Percentiles rank a stretch among this genome's conserved stretches.
phyloP scores from a whole-genome alignment of 2,797 vertebrate genomes.

The Hyperoplus immaculatus region DNA sequence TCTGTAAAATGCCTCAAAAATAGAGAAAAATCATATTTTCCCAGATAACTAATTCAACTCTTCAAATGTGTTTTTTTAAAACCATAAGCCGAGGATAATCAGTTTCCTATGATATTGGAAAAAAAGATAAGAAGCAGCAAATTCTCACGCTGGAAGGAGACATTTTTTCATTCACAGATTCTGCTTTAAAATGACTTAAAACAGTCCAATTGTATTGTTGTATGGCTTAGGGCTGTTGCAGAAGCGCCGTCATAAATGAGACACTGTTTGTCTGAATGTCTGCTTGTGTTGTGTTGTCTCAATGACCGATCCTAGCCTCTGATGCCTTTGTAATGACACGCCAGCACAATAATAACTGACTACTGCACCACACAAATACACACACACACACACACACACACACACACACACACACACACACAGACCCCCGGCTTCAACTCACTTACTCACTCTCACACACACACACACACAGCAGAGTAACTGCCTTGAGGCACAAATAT shows the following conservation, averaged over 20 bases:
- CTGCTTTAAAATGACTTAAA: not conserved
- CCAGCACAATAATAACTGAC: constrained; percentile 80
- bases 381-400: constrained; percentile 52
- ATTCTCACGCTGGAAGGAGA: not conserved
- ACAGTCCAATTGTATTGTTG: not conserved
- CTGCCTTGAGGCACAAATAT: constrained; percentile 79
- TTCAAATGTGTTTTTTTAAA: constrained; percentile 2
- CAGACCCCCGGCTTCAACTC: constrained; percentile 52
- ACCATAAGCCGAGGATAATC: not conserved
- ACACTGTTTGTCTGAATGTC: constrained; percentile 61
- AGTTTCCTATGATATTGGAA: not conserved
- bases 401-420: constrained; percentile 54
- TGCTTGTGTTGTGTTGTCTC: constrained; percentile 80
- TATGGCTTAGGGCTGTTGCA: constrained; percentile 21
- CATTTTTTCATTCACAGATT: not conserved
- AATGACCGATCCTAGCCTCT: constrained; percentile 74
- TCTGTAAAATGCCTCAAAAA: not conserved
- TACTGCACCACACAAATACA: constrained; percentile 72
- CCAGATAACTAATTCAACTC: not conserved
- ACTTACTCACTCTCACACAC: constrained; percentile 36
- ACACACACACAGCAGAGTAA: constrained; percentile 59
- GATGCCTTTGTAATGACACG: constrained; percentile 85
- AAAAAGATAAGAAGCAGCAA: not conserved
- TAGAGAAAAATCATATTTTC: not conserved
- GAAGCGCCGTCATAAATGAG: constrained; percentile 35